phyloP scores from a whole-genome alignment of 2,797 vertebrate species.

The Cyprinella venusta region DNA sequence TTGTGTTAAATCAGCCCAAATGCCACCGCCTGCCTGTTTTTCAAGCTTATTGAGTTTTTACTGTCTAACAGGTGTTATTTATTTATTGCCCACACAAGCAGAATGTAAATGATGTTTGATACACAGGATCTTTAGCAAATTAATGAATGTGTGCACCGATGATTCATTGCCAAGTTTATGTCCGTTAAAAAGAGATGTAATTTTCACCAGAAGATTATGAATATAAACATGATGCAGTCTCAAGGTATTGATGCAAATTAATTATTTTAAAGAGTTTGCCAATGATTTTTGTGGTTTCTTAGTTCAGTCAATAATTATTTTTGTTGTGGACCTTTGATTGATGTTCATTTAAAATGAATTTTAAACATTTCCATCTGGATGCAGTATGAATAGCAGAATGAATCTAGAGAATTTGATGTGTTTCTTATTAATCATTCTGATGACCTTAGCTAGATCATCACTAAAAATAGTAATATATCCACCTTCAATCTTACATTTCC shows the following conservation, averaged over 20 bases:
- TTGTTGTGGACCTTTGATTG: not conserved
- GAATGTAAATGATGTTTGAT: not conserved
- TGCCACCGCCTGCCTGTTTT: not conserved
- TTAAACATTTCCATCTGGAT: not conserved
- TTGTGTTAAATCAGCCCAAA: not conserved
- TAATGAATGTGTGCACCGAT: not conserved
- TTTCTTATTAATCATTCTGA: conserved; percentile 9
- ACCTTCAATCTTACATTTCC: not conserved
- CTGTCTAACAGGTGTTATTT: not conserved
- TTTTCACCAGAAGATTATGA: not conserved
- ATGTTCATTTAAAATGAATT: not conserved
- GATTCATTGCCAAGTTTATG: not conserved
- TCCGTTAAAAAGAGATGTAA: not conserved
- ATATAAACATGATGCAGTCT: not conserved
- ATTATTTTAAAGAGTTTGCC: not conserved
- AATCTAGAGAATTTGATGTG: not conserved
- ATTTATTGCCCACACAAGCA: not conserved
- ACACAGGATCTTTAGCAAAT: not conserved
- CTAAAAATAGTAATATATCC: not conserved
- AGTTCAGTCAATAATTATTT: not conserved
- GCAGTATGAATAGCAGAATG: not conserved
- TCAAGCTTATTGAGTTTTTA: not conserved
- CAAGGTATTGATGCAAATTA: not conserved
- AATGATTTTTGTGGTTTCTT: not conserved
- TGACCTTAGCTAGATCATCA: not conserved